Conservation (phyloP, 2,113 vertebrate species). For the Lamprotornis superbus region DNA sequence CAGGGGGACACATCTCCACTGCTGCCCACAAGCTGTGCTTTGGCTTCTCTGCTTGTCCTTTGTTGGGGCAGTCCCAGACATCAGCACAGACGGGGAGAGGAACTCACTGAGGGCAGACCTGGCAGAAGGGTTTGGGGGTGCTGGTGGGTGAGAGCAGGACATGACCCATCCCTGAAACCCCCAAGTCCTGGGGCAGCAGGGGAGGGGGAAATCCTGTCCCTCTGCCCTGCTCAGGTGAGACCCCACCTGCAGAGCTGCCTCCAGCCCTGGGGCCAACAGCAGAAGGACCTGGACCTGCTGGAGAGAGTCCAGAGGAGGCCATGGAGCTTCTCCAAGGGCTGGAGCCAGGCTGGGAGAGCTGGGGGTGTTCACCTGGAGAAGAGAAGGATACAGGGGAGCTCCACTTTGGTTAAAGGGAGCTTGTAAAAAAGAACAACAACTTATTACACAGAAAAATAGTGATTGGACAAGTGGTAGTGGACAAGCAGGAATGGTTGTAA, state of each 20-base stretch:
- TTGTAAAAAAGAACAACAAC: not conserved
- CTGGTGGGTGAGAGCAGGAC: not conserved
- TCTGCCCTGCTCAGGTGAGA: not conserved
- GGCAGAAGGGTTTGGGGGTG: not conserved
- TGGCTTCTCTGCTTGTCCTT: not conserved
- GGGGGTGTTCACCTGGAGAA: not conserved
- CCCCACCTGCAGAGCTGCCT: not conserved
- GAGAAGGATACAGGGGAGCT: not conserved
- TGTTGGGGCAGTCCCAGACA: not conserved
- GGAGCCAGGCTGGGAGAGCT: not conserved
- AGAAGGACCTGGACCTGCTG: not conserved
- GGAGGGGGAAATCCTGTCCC: not conserved
- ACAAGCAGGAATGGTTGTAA: not conserved
- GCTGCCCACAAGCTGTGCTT: not conserved
- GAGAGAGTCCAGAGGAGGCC: not conserved
- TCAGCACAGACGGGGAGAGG: not conserved
- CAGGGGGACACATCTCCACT: fast-evolving
- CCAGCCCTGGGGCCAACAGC: fast-evolving
- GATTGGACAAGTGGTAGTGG: not conserved
- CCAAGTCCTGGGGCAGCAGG: not conserved
- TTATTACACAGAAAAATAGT: not conserved
- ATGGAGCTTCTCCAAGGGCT: fast-evolving
- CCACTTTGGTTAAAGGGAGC: not conserved
- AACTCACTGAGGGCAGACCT: not conserved
- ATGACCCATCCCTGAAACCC: not conserved